Evolutionary conservation across 2,888 invertebrate species (phyloP), one percentile per base, ranked within the genome.

Genomic region (Venustoraphidia nigricollis): DNA sequence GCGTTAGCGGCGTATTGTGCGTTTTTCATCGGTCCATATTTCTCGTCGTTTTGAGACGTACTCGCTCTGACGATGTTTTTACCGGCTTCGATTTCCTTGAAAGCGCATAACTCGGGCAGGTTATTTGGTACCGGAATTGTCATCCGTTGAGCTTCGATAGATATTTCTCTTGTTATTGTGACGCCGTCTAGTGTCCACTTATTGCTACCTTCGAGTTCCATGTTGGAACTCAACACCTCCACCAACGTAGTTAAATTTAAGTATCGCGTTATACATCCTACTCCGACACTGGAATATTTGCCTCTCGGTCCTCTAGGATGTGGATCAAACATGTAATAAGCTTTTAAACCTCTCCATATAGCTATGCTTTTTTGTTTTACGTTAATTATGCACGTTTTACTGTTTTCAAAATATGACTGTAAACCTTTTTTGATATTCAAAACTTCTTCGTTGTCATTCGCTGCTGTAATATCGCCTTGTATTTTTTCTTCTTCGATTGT

Each of bases 1-100:
- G 79, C 76, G 2, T 71, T 71, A 6, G 73, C 71, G 0, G 78
- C 66, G 1, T 75, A 74, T 49, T 79, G 75, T 1, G 69, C 63
- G 1, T 71, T 59, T 0, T 68, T 58, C 27, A 70, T 71, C 38
- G 71, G 66, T 0, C 66, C 69, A 59, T 79, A 80, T 51, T 71
- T 71, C 43, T 52, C 52, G 49, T 67, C 62, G 49, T 78, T 71
- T 1, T 66, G 64, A 0, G 70, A 72, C 9, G 70, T 58, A 0
- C 65, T 63, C 0, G 76, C 76, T 1, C 73, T 58, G 9, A 76
- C 61, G 36, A 76, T 70, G 27, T 67, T 68, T 46, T 71, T 55
- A 0, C 71, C 71, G 2, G 64, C 54, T 0, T 65, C 67, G 0
- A 62, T 67, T 57, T 70, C 70, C 52, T 68, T 69, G 53, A 59